These are phyloP conservation scores for Mythimna loreyi DNA, from an alignment of 2,888 invertebrate species.

Conservation along the genomic window DNA sequence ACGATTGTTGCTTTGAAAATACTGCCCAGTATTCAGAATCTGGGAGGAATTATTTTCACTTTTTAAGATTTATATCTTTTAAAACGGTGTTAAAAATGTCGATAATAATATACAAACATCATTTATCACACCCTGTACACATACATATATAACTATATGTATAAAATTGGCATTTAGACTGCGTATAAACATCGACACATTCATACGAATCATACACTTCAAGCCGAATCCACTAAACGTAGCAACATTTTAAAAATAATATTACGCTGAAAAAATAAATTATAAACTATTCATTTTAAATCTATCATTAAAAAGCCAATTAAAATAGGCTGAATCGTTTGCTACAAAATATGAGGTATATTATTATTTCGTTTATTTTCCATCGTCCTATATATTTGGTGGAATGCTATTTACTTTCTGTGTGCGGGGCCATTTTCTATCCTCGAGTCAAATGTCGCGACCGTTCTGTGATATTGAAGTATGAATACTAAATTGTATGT, in stretches of 20 bases:
- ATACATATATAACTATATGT: conserved; percentile 71
- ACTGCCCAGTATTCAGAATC: not conserved
- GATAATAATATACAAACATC: conserved; percentile 38
- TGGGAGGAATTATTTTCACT: conserved; percentile 7
- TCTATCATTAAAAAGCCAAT: conserved; percentile 73
- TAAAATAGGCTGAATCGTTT: conserved; percentile 75
- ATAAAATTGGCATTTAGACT: conserved; percentile 72
- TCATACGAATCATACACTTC: conserved; percentile 59
- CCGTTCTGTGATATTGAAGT: conserved; percentile 43
- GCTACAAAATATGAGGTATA: conserved; percentile 89
- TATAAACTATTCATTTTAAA: conserved; percentile 66
- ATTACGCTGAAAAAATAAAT: conserved; percentile 65
- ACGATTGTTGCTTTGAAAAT: not conserved
- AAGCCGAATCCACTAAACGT: conserved; percentile 67
- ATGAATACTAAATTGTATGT: not conserved
- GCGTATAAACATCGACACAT: conserved; percentile 67
- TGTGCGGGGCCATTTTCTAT: conserved; percentile 48
- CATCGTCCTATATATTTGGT: conserved; percentile 69
- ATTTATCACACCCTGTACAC: conserved; percentile 78
- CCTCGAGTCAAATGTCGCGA: conserved; percentile 44
- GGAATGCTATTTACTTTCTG: conserved; percentile 71
- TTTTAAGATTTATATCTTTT: no score
- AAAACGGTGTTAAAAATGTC: conserved; percentile 6
- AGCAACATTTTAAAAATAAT: conserved; percentile 67
- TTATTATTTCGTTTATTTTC: conserved; percentile 72